These are phyloP conservation scores for Rugalucina vietnamica DNA, from an alignment of 2,888 invertebrate species.

Conservation along the genomic window DNA sequence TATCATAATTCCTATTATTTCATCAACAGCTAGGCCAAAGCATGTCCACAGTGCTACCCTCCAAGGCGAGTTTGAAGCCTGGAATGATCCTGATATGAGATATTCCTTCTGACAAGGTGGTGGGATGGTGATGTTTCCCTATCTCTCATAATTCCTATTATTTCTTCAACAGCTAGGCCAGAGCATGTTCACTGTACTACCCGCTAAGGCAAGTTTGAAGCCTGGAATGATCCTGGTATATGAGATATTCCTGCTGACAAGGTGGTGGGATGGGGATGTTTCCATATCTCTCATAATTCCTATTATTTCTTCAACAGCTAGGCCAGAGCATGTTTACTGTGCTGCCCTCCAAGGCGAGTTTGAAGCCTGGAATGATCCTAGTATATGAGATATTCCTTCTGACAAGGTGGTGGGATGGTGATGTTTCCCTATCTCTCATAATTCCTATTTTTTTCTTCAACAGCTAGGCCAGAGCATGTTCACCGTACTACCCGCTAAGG, in stretches of 20 bases:
- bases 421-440: conserved; percentile 80
- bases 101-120: conserved; percentile 79
- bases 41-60: conserved; percentile 79
- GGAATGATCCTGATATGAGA: conserved; percentile 79
- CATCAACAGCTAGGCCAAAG: conserved; percentile 77
- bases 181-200: conserved; percentile 82
- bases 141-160: too few species aligned
- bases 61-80: conserved; percentile 75
- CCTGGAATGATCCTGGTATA: conserved; percentile 82
- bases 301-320: conserved; percentile 65
- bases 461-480: conserved; percentile 82
- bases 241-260: conserved; percentile 81
- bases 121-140: conserved; percentile 81
- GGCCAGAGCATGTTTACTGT: conserved; percentile 82
- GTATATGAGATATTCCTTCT: conserved; percentile 81
- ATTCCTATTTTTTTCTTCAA: too few species aligned
- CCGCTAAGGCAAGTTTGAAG: conserved; percentile 77
- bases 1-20: too few species aligned
- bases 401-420: conserved; percentile 82
- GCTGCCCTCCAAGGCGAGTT: conserved; percentile 77
- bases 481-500: conserved; percentile 80
- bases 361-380: conserved; percentile 81
- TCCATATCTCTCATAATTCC: too few species aligned
- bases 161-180: conserved; percentile 76
- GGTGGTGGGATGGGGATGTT: conserved; percentile 81